Evolutionary conservation across 2,888 invertebrate species (phyloP).

Genomic region (Coelinius sp.): DNA sequence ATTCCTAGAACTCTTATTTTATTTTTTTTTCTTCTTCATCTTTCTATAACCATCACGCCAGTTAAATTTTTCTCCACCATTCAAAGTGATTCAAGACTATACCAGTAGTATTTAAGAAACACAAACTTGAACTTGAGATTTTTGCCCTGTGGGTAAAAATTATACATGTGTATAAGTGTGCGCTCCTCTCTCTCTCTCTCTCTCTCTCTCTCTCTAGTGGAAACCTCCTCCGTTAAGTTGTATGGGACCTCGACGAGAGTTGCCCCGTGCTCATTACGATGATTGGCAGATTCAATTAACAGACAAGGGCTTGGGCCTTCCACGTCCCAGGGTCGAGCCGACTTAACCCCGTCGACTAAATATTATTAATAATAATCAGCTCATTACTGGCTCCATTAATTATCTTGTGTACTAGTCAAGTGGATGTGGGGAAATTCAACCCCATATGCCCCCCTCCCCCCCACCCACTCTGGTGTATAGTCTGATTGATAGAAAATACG

Average conservation of each 20-base stretch:
- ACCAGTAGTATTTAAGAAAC: not conserved
- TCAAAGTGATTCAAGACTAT: not conserved
- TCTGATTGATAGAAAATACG: slow-evolving; percentile 22
- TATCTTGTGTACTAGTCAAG: slow-evolving; percentile 53
- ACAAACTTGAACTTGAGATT: not conserved
- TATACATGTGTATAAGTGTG: slow-evolving; percentile 11
- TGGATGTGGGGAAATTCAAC: not conserved
- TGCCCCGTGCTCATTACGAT: slow-evolving; percentile 79
- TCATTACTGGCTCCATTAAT: slow-evolving; percentile 69
- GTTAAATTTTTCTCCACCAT: not conserved
- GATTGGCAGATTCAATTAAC: slow-evolving; percentile 87
- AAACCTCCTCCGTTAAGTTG: slow-evolving; percentile 2
- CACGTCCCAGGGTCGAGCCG: slow-evolving; percentile 62
- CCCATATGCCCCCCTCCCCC: not conserved
- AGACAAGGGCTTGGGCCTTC: slow-evolving; percentile 56
- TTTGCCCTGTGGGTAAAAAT: not conserved
- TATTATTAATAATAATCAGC: slow-evolving; percentile 71
- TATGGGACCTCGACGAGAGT: slow-evolving; percentile 28
- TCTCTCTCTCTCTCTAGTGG: no score
- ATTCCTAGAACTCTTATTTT: not conserved
- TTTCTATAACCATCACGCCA: not conserved
- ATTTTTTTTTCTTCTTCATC: not conserved
- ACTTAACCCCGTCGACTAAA: slow-evolving; percentile 67
- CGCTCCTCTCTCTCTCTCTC: not conserved
- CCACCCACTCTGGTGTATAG: not conserved